phyloP scores from a whole-genome alignment of 2,888 invertebrate genomes.

The Pristionchus maxplancki region DNA sequence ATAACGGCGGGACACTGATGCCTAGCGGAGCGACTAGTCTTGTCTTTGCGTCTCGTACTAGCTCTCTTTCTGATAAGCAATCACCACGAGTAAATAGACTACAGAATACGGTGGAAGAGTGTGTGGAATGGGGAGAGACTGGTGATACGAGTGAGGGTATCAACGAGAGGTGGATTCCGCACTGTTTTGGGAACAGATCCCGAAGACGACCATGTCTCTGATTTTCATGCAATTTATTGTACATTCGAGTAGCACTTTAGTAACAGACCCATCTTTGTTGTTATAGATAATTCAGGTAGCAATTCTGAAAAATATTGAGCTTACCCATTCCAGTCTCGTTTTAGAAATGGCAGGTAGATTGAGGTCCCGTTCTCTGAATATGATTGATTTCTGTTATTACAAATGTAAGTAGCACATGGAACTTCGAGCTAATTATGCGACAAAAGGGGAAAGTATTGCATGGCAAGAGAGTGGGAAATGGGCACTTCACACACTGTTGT shows the following conservation, averaged over 20 bases:
- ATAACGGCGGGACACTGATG: background rate
- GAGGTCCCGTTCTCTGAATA: background rate
- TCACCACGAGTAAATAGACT: conserved; percentile 33
- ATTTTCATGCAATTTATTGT: background rate
- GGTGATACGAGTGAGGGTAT: background rate
- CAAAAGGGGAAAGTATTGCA: background rate
- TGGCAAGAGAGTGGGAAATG: background rate
- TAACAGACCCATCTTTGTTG: too few relatives aligned
- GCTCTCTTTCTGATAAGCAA: conserved; percentile 1
- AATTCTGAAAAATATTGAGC: background rate
- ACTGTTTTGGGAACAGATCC: background rate
- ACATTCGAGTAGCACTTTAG: too few relatives aligned
- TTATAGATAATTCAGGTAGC: too few relatives aligned
- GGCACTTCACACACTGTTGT: conserved; percentile 16
- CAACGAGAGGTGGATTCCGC: background rate
- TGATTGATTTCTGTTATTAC: background rate
- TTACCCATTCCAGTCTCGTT: background rate
- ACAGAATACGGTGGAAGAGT: background rate
- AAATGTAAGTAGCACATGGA: background rate
- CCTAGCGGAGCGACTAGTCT: background rate
- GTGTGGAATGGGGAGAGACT: background rate
- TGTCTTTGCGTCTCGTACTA: background rate
- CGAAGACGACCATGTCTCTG: background rate
- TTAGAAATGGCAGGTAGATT: background rate
- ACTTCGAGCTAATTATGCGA: background rate